Base-by-base conservation (phyloP, 2,113 vertebrate species). In the Pachyramphus minor region DNA sequence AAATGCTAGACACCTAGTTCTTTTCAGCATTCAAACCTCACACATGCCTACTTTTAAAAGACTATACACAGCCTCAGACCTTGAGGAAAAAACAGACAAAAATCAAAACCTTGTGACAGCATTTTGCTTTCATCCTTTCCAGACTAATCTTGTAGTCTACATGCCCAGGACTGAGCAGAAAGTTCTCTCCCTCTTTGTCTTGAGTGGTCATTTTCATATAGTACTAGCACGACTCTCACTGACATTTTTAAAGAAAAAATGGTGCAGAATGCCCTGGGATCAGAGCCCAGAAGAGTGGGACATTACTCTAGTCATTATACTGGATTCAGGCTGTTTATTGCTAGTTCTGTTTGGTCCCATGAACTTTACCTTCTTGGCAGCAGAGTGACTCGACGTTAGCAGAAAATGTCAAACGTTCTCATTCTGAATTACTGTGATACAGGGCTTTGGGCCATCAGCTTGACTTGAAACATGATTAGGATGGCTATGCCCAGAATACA, bases 331-430 rank as follows among this genome's bases (percentile, higher is more conserved):
- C 66, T 92, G 89, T 67, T 95, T 94, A 82, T 68, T 87, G 21
- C 14, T 74, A 41, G 20, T 52, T 78, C 77, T 78, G 15, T 72
- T 92, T 78, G 30, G 52, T 91, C 30, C 30, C 69, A 56, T 72
- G 52, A 87, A 91, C 81, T 91, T 95, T 67, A 59, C n/a, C 91
- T 94, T 77, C 69, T 91, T 94, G 87, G 74, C 73, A 82, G 47
- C 30, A 60, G 64, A 74, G 8, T n/a, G 21, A 62, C 55, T 72
- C 0, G 19, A 41, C 12, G 1, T 78, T 87, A 94, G 27, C 39
- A 94, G 66, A 94, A 95, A 89, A 84, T 63, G 28, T 84, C 6
- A 23, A 67, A 74, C 24, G 33, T 47, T 90, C 93, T 77, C 30
- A 30, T 91, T 89, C 30, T 1, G 3, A 78, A 72, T 84, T 78